Evolutionary conservation across 2,888 invertebrate species (phyloP).

Genomic region (Linnaemya vulpina): DNA sequence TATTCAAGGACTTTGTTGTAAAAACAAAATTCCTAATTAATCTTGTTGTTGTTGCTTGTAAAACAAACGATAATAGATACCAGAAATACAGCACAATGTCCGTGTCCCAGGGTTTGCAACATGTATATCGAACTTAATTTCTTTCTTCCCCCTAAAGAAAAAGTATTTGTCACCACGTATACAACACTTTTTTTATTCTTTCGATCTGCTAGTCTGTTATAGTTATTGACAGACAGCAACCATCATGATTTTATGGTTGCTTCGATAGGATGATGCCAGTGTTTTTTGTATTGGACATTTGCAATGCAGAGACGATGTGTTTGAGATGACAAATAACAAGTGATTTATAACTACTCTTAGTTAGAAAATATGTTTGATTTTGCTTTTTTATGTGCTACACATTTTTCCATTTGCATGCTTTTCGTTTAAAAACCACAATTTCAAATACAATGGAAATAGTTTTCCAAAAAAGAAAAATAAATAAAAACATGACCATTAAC

Average conservation of each 20-base stretch:
- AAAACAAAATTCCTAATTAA: slow-evolving; percentile 2
- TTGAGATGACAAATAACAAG: slow-evolving; percentile 2
- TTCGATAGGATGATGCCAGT: slow-evolving; percentile 1
- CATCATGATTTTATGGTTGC: slow-evolving; percentile 10
- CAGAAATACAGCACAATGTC: neutral
- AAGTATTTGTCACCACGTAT: neutral
- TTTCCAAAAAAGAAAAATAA: neutral
- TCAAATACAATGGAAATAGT: neutral
- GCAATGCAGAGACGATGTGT: neutral
- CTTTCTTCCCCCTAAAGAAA: neutral
- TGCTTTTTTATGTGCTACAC: neutral
- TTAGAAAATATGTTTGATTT: neutral
- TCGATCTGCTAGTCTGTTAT: slow-evolving; percentile 6
- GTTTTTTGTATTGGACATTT: neutral
- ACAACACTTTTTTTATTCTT: neutral
- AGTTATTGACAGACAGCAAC: slow-evolving; percentile 32
- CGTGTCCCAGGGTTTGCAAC: neutral
- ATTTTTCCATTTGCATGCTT: slow-evolving; percentile 1
- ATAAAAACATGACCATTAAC: slow-evolving; percentile 6
- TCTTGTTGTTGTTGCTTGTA: slow-evolving; percentile 9
- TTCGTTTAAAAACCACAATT: slow-evolving; percentile 19
- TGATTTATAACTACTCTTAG: slow-evolving; percentile 21
- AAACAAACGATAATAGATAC: slow-evolving; percentile 13
- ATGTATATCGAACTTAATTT: slow-evolving; percentile 4
- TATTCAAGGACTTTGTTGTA: neutral